Conservation (phyloP, 2,888 invertebrate genomes). For the Ectemnius lituratus region DNA sequence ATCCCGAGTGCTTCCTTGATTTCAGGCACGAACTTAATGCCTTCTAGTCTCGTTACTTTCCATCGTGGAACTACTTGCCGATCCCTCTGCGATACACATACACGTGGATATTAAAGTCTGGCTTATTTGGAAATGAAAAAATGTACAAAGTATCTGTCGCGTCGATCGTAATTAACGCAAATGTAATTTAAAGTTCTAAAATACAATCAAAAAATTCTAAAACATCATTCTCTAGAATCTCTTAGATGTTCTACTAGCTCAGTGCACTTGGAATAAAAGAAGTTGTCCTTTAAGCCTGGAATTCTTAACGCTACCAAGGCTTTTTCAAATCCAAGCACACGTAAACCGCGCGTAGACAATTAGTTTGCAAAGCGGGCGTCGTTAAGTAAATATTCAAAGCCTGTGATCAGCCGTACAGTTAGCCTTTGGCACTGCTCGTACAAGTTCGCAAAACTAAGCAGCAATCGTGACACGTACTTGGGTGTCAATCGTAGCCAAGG, state of each 20-base stretch:
- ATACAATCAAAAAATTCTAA: too few species aligned
- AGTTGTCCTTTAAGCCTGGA: too few species aligned
- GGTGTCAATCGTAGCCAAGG: conserved; percentile 42
- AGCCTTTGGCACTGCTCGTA: conserved; percentile 34
- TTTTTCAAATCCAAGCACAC: too few species aligned
- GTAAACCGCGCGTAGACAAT: too few species aligned
- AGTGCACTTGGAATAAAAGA: too few species aligned
- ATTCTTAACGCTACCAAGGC: too few species aligned
- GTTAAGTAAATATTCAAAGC: conserved; percentile 40
- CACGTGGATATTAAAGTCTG: neutral
- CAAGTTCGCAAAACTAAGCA: conserved; percentile 26
- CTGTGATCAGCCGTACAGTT: conserved; percentile 35
- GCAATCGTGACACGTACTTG: conserved; percentile 46
- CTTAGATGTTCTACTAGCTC: too few species aligned
- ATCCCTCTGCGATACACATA: neutral
- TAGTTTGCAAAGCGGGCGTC: conserved; percentile 14
- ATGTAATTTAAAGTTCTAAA: too few species aligned
- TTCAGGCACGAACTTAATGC: conserved; percentile 22
- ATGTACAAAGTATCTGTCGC: too few species aligned
- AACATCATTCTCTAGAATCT: too few species aligned
- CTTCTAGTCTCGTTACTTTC: conserved; percentile 43
- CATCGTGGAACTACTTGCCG: conserved; percentile 27
- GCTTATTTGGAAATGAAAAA: too few species aligned
- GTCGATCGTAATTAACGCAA: too few species aligned
- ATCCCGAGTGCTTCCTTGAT: conserved; percentile 48